These are phyloP conservation scores for Neuroscelio doddi DNA, from an alignment of 2,888 invertebrate species.

Conservation along the genomic window DNA sequence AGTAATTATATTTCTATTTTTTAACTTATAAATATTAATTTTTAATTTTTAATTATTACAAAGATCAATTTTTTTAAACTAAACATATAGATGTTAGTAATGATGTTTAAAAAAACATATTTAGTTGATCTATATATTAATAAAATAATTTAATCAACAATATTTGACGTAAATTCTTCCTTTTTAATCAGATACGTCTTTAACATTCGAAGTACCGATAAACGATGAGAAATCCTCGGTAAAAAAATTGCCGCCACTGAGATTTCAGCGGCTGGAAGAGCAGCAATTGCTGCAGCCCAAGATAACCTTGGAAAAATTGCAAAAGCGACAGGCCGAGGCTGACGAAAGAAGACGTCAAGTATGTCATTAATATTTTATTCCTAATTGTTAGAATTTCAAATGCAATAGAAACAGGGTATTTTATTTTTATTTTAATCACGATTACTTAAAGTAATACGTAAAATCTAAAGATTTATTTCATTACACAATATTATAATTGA, in stretches of 20 bases:
- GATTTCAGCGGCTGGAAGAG: slow-evolving; percentile 80
- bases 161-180: too few relatives aligned
- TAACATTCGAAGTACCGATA: slow-evolving; percentile 52
- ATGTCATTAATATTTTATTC: slow-evolving; percentile 14
- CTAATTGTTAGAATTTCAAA: not conserved
- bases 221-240: slow-evolving; percentile 68
- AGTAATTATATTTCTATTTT: slow-evolving; percentile 11
- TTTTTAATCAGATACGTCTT: slow-evolving; percentile 44
- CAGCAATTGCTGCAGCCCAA: slow-evolving; percentile 74
- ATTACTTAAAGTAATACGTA: too few relatives aligned
- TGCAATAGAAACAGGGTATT: too few relatives aligned
- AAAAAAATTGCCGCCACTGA: slow-evolving; percentile 78
- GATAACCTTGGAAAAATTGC: slow-evolving; percentile 76
- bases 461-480: not conserved
- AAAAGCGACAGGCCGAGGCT: slow-evolving; percentile 82
- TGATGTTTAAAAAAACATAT: too few relatives aligned
- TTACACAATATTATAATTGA: not conserved
- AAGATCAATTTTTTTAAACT: too few relatives aligned
- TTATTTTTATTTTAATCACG: not conserved
- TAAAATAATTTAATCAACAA: slow-evolving; percentile 7
- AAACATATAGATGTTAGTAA: too few relatives aligned
- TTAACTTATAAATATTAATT: too few relatives aligned
- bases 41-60: too few relatives aligned
- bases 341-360: slow-evolving; percentile 79
- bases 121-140: too few relatives aligned